Base-by-base conservation (phyloP, 2,888 invertebrate genomes). In the Ptychoptera albimana region DNA sequence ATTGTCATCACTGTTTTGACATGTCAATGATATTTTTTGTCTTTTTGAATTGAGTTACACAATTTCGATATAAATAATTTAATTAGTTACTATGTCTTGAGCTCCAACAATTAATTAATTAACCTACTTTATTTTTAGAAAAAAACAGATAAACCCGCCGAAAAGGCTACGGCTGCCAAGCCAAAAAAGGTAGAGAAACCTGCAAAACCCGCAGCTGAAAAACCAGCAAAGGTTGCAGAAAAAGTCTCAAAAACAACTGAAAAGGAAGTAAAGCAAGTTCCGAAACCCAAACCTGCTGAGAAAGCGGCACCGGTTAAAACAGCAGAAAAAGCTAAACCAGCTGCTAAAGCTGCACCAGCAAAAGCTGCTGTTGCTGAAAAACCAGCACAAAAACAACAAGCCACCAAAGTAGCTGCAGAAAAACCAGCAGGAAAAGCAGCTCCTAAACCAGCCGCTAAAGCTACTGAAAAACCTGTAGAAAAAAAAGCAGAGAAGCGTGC, bases 401-500 rank as follows among this genome's bases (percentile, higher is more conserved):
- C 46, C 8, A 44, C 45, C 15, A 47, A 46, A 12, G 47, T 48
- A 41, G 45, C 48, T 39, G 48, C 48, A 38, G 52, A 48, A 39
- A 23, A 23, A 23, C 51, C 45, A 37, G 37, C 37, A 42, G 49
- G 55, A 49, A 54, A 54, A 48, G 49, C 50, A n/a, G 51, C 50
- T 31, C 49, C 52, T n/a, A 50, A 52, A 13, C 55, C 57, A 31
- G 44, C 50, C 12, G 60, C 58, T 13, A 61, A 61, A 48, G 62
- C 60, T 29, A 59, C 57, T 9, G 60, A 60, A 49, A 57, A 57
- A 66, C 68, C 64, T 59, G 69, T 69, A 50, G 57, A 66, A 53
- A 70, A 70, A 61, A 69, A 70, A 49, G 67, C 63, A 59, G 64
- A 70, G 54, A 72, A 72, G 56, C 70, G 71, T 56, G 67, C 68